These are phyloP conservation scores for Lissonota sp. DNA, from an alignment of 2,888 invertebrate species.

Conservation along the genomic window DNA sequence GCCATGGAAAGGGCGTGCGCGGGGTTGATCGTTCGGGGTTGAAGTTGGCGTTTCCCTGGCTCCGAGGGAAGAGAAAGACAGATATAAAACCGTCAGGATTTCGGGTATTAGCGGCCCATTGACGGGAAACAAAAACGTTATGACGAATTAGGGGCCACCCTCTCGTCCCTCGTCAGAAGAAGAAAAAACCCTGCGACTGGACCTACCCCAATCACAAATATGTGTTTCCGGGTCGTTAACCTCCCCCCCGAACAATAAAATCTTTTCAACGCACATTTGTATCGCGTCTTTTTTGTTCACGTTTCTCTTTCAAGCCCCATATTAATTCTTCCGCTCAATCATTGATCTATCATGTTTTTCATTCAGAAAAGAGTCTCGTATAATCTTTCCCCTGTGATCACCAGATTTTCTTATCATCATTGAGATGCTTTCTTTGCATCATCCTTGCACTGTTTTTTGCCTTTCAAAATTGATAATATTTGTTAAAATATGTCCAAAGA, in stretches of 20 bases:
- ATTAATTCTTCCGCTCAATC: too few species aligned
- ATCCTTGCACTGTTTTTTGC: too few species aligned
- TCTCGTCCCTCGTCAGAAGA: slow-evolving; percentile 68
- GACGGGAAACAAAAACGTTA: slow-evolving; percentile 76
- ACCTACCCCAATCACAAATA: slow-evolving; percentile 79
- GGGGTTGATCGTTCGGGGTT: slow-evolving; percentile 47
- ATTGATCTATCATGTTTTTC: too few species aligned
- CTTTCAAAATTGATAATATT: too few species aligned
- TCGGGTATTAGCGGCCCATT: slow-evolving; percentile 71
- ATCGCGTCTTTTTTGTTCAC: slow-evolving; percentile 28
- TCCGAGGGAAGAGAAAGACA: slow-evolving; percentile 19
- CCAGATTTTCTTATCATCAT: too few species aligned
- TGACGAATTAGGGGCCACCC: slow-evolving; percentile 79
- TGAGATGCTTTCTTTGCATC: too few species aligned
- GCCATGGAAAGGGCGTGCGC: slow-evolving; percentile 28
- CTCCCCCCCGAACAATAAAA: slow-evolving; percentile 56
- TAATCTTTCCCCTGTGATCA: too few species aligned
- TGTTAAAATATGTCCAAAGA: too few species aligned
- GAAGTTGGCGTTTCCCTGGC: slow-evolving; percentile 49
- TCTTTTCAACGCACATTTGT: slow-evolving; percentile 62
- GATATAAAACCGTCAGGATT: slow-evolving; percentile 66
- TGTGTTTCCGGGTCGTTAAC: slow-evolving; percentile 75
- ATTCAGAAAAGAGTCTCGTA: too few species aligned
- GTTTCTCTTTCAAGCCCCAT: too few species aligned
- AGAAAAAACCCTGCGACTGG: slow-evolving; percentile 68